Conservation (phyloP, 1,140 invertebrate genomes). For the Hypothenemus hampei region DNA sequence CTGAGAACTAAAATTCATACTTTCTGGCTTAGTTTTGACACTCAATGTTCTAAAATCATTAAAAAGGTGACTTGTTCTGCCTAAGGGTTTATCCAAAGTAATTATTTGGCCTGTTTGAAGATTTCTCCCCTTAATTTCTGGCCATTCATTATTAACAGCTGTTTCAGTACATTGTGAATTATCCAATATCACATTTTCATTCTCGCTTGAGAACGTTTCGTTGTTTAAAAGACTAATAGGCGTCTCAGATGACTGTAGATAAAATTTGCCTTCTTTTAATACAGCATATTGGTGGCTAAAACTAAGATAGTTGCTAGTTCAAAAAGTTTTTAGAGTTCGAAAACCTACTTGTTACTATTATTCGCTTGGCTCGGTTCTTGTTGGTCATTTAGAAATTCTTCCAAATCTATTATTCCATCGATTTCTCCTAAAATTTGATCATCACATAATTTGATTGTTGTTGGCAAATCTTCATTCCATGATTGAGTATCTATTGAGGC, state of each 20-base stretch:
- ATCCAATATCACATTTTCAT: neutral
- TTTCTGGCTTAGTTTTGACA: neutral
- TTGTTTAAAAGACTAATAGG: neutral
- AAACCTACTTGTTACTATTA: slow-evolving; percentile 14
- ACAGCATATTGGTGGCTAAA: slow-evolving; percentile 28
- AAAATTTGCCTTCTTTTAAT: slow-evolving; percentile 26
- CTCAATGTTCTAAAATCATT: neutral
- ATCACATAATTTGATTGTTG: slow-evolving; percentile 12
- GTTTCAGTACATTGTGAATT: neutral
- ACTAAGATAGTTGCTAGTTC: neutral
- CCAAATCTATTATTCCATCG: slow-evolving; percentile 14
- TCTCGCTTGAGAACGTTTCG: neutral
- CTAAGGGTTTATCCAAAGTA: slow-evolving; percentile 27
- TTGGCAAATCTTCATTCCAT: slow-evolving; percentile 3
- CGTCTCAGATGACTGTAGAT: slow-evolving; percentile 10
- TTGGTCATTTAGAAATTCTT: slow-evolving; percentile 16
- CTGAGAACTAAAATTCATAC: neutral
- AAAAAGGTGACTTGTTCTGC: slow-evolving; percentile 10
- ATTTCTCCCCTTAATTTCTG: slow-evolving; percentile 23
- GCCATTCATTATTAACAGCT: neutral
- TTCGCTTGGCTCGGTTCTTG: slow-evolving; percentile 1
- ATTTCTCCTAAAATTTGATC: slow-evolving; percentile 22
- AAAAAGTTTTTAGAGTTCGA: neutral
- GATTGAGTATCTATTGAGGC: slow-evolving; percentile 17
- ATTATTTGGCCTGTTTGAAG: slow-evolving; percentile 32